Percentiles rank a stretch among this genome's conserved stretches.
phyloP scores from a whole-genome alignment of 1,140 invertebrate species.

The Lepidurus couesii region DNA sequence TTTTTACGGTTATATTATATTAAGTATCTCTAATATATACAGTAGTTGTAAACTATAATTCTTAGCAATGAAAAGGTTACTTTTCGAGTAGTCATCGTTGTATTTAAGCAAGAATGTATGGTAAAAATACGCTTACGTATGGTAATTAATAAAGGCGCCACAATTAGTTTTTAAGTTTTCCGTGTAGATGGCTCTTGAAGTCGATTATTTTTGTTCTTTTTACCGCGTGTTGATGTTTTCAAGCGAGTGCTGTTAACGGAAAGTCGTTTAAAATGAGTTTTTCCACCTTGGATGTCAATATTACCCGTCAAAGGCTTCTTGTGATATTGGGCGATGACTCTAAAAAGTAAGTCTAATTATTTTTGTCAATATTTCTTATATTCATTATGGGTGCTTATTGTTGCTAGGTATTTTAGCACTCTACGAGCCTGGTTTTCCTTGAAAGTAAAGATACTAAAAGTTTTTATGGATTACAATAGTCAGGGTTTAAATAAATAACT shows the following conservation, averaged over 20 bases:
- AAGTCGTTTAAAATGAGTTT: background rate
- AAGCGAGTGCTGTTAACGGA: background rate
- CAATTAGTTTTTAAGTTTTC: no score
- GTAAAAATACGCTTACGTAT: no score
- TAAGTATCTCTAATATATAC: no score
- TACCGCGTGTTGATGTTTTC: background rate
- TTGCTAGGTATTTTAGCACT: background rate
- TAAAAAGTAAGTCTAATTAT: background rate
- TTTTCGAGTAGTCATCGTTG: no score
- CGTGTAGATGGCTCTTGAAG: no score
- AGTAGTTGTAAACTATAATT: no score
- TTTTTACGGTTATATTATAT: no score
- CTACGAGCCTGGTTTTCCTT: background rate
- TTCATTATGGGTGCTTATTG: background rate
- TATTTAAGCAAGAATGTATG: no score
- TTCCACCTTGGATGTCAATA: background rate
- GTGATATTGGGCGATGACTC: background rate
- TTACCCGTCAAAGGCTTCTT: background rate
- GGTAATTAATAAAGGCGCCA: no score
- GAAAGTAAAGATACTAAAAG: background rate
- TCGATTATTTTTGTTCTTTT: no score
- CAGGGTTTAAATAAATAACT: constrained; percentile 15
- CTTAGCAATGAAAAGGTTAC: no score
- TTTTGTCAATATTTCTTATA: background rate
- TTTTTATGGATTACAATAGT: background rate